These are phyloP conservation scores for Melanostoma scalare DNA, from an alignment of 2,888 invertebrate species.

Conservation along the genomic window DNA sequence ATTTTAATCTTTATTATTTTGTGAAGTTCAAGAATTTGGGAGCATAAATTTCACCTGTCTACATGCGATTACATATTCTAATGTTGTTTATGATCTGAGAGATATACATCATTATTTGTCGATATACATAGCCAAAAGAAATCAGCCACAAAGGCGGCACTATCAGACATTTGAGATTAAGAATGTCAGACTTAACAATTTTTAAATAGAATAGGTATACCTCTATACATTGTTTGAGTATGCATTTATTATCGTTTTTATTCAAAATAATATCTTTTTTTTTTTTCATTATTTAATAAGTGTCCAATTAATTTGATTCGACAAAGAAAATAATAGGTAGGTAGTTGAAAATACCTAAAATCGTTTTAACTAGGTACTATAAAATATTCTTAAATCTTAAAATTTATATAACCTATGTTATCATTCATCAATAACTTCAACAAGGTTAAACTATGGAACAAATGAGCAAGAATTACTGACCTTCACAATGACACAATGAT, in stretches of 20 bases:
- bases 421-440: too few relatives aligned
- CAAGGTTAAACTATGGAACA: too few relatives aligned
- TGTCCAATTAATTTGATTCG: too few relatives aligned
- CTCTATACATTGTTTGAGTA: neutral
- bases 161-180: slow-evolving; percentile 36
- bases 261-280: neutral
- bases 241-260: neutral
- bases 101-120: slow-evolving; percentile 1
- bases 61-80: neutral
- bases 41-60: neutral
- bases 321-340: too few relatives aligned
- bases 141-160: slow-evolving; percentile 27
- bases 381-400: too few relatives aligned
- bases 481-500: too few relatives aligned
- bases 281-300: too few relatives aligned
- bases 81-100: slow-evolving; percentile 35
- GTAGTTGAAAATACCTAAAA: too few relatives aligned
- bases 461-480: too few relatives aligned
- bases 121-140: slow-evolving; percentile 20
- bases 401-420: too few relatives aligned
- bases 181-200: slow-evolving; percentile 12
- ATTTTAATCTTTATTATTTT: neutral
- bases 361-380: too few relatives aligned
- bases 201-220: neutral
- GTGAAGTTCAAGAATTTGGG: neutral